Conservation (phyloP, 2,888 invertebrate genomes). For the Coelinius sp. region DNA sequence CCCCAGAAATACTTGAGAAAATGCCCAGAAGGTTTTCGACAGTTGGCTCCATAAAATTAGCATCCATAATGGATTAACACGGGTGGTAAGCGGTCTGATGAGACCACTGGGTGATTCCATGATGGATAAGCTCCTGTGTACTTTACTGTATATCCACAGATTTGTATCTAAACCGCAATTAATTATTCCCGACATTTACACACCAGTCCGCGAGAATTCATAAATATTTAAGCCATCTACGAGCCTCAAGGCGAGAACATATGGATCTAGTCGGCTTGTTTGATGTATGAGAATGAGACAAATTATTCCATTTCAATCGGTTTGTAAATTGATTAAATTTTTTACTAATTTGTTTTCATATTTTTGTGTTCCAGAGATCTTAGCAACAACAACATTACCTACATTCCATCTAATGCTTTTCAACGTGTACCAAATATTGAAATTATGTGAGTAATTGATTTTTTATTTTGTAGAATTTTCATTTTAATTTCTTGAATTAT, state of each 20-base stretch:
- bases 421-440: conserved; percentile 79
- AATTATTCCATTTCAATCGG: neutral
- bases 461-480: neutral
- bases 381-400: conserved; percentile 85
- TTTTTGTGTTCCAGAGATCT: conserved; percentile 79
- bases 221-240: conserved; percentile 19
- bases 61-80: conserved; percentile 8
- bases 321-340: neutral
- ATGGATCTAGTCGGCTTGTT: conserved; percentile 14
- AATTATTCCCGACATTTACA: conserved; percentile 15
- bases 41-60: conserved; percentile 25
- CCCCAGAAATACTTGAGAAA: too few species aligned
- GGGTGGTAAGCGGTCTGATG: neutral
- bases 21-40: neutral
- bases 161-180: conserved; percentile 21
- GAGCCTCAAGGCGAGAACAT: conserved; percentile 11
- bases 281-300: neutral
- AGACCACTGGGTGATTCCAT: neutral
- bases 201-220: conserved; percentile 6
- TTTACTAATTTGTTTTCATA: conserved; percentile 18
- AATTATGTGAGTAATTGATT: conserved; percentile 85
- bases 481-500: neutral
- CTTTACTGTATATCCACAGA: neutral
- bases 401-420: conserved; percentile 80
- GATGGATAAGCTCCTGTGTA: neutral